Base-by-base conservation (phyloP, 35 echinoderm and acorn worm genomes). In the Stichopus chloronotus region DNA sequence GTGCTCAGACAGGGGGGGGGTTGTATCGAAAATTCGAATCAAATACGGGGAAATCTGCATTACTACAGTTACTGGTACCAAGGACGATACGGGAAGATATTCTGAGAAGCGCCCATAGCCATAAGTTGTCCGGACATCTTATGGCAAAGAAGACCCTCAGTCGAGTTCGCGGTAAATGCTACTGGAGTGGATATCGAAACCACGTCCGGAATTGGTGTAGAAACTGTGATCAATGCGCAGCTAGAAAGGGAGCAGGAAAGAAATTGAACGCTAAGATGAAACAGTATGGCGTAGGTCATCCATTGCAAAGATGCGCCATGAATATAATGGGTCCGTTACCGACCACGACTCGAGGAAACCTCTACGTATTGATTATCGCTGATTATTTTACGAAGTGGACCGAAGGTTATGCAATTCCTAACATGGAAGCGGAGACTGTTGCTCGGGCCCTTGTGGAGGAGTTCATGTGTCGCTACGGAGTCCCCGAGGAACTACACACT, bases 401-500 rank as follows among this genome's bases (percentile, higher is more conserved):
- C 91, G 52, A 92, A 83, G 80, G 92, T 7, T 95, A 85, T 58
- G 92, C 94, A 5, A 90, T 95, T 12, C 83, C 94, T 25, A 59
- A 95, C 56, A 83, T 94, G 58, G 76, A 94, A 24, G 94, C 94
- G n/a, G 84, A 90, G 59, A 95, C 94, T 4, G 94, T 93, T 11
- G 92, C 94, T 24, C 16, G 20, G 5, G 58, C 53, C 22, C 30
- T 95, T 4, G 92, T 95, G n/a, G 86, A 96, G 60, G 87, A 94
- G 59, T 88, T 96, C 57, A 78, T 96, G 7, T 83, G 87, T 22
- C 84, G 87, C 58, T 96, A 78, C 72, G 92, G 95, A 56, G 87
- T 91, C 17, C 95, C 95, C 21, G 60, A 81, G 5, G 74, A 93
- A 59, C 24, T 96, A 20, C 95, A 96, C 16, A 78, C 78, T 78